phyloP scores from a whole-genome alignment of 1,140 invertebrate species.

The Aphelenchoides fujianensis region DNA sequence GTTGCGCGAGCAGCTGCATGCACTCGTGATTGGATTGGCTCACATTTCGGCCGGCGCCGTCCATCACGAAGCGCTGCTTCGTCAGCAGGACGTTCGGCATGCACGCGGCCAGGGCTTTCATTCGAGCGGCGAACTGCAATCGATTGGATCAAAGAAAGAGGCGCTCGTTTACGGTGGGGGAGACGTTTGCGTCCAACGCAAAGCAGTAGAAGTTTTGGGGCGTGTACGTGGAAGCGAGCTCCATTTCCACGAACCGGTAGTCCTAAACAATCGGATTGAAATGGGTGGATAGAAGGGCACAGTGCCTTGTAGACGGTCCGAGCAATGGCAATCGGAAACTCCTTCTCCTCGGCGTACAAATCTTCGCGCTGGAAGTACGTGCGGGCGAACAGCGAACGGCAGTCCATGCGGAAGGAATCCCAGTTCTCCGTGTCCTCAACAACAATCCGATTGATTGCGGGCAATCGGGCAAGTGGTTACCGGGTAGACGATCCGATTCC shows the following conservation, averaged over 20 bases:
- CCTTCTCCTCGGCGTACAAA: not conserved
- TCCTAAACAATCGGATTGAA: too few relatives aligned
- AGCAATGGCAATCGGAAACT: not conserved
- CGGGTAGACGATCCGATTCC: not conserved
- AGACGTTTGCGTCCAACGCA: conserved; percentile 31
- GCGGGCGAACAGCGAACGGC: not conserved
- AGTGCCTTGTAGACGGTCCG: conserved; percentile 7
- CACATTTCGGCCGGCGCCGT: conserved; percentile 33
- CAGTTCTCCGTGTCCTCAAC: conserved; percentile 15
- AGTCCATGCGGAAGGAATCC: conserved; percentile 6
- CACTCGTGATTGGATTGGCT: conserved; percentile 28
- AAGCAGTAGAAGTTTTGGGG: conserved; percentile 42
- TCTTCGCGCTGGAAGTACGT: not conserved
- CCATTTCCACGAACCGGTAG: conserved; percentile 38
- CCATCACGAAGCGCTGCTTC: conserved; percentile 12
- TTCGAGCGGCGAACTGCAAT: too few relatives aligned
- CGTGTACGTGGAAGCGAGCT: conserved; percentile 31
- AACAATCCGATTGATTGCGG: too few relatives aligned
- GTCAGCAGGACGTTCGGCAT: conserved; percentile 34
- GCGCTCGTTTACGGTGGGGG: conserved; percentile 20
- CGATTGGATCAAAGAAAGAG: too few relatives aligned
- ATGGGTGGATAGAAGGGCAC: not conserved
- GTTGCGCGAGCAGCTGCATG: conserved; percentile 21
- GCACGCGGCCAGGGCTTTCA: conserved; percentile 27
- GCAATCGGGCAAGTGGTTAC: too few relatives aligned